These are phyloP conservation scores for Isaurus tuberculatus DNA, from an alignment of 92 coral and sea anemone genomes.

Conservation along the genomic window DNA sequence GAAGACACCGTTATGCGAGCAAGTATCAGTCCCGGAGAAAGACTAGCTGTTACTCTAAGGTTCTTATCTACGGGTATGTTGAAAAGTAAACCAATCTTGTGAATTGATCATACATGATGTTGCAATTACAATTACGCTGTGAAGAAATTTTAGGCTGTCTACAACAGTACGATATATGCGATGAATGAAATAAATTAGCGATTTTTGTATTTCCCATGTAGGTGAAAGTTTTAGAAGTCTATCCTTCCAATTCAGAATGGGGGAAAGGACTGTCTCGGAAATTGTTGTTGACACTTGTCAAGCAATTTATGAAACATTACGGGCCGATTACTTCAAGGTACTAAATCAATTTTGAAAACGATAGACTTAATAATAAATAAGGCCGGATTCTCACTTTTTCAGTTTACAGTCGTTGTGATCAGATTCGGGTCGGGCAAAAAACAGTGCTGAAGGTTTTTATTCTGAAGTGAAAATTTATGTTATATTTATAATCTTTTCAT, in stretches of 20 bases:
- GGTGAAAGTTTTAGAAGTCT: conserved; percentile 51
- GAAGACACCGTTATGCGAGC: conserved; percentile 55
- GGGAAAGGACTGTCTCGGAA: conserved; percentile 41
- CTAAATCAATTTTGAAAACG: neutral
- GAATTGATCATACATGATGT: too few species aligned
- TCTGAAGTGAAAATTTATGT: too few species aligned
- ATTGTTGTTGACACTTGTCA: conserved; percentile 37
- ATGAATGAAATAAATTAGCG: neutral
- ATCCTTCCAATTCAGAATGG: conserved; percentile 54
- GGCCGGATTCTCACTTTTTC: too few species aligned
- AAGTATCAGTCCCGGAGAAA: conserved; percentile 62
- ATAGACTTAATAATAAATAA: too few species aligned
- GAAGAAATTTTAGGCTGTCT: conserved; percentile 15
- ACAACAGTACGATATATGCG: neutral
- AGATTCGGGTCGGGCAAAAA: too few species aligned
- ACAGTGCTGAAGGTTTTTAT: too few species aligned
- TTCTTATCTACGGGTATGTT: conserved; percentile 61
- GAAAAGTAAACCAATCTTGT: neutral
- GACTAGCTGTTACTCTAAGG: conserved; percentile 57
- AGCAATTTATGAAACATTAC: conserved; percentile 19
- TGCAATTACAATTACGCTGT: neutral
- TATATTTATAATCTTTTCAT: too few species aligned
- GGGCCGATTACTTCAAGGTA: conserved; percentile 48
- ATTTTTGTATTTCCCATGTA: conserved; percentile 3
- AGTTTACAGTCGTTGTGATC: conserved; percentile 3